Evolutionary conservation across 1,140 invertebrate species (phyloP), one percentile per base, ranked within the genome.

Genomic region (Listronotus oregonensis): DNA sequence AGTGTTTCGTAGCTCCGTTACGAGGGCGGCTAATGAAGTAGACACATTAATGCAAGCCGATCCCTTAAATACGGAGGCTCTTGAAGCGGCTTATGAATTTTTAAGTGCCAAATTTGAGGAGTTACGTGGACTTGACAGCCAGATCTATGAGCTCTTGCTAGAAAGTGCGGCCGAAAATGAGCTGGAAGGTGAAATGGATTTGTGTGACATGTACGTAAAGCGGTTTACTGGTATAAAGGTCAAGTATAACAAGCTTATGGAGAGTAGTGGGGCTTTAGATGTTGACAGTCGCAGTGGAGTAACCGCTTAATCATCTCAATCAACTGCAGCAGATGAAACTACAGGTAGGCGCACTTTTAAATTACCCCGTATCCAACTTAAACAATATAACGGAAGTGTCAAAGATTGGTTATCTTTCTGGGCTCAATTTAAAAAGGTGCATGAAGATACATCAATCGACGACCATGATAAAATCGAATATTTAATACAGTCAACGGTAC

Each of bases 381-480:
- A 55, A 40, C 31, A n/a, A 5, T 55, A 14, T 37, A 31, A 55
- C 18, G 52, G 52, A 14, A 55, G 34, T 39, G 18, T 55, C 10
- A 55, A 40, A 55, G 52, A 55, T 14, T 55, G 52, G 52, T 14
- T 55, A 31, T 31, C 37, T 3, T 55, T 55, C 18, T 55, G 52
- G 52, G 5, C 52, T 14, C 52, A 55, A 40, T 55, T 55, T 14
- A 34, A 40, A 14, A 55, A 55, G 27, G n/a, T 55, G 3, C 52
- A 55, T n/a, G 52, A 55, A 39, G 52, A 55, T 40, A 3, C 3
- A 3, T 15, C 34, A 5, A 55, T 55, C 18, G 52, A 55, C 18
- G 12, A n/a, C 12, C 11, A 37, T n/a, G 52, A 55, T 39, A 55
- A 55, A 55, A 40, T 55, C 34, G 27, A 55, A 39, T 55, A 55